Evolutionary conservation across 2,797 vertebrate species (phyloP).

Genomic region (Alosa sapidissima): DNA sequence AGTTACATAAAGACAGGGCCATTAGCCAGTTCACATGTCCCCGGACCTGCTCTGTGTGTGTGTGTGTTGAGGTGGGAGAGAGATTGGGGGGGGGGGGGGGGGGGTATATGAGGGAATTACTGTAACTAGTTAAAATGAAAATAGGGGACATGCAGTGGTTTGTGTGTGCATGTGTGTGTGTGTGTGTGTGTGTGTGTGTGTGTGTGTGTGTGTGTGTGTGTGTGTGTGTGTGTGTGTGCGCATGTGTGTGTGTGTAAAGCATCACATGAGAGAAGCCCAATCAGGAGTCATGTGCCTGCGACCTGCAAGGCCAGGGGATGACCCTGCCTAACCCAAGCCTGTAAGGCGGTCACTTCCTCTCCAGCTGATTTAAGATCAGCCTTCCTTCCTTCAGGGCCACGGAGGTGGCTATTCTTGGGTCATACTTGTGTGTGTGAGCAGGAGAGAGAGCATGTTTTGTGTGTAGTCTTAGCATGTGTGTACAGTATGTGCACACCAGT

Average conservation of each 20-base stretch:
- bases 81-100: neutral
- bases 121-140: too few relatives aligned
- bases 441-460: neutral
- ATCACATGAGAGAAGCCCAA: constrained; percentile 66
- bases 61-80: constrained; percentile 1
- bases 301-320: neutral
- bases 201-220: neutral
- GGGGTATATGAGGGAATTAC: neutral
- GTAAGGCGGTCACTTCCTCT: constrained; percentile 26
- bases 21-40: neutral
- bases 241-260: neutral
- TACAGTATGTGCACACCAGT: neutral
- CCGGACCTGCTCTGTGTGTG: neutral
- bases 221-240: neutral
- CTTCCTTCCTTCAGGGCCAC: constrained; percentile 12
- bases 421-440: neutral
- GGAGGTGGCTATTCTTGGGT: constrained; percentile 7
- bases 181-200: neutral
- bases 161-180: constrained; percentile 35
- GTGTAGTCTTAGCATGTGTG: neutral
- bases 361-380: constrained; percentile 9
- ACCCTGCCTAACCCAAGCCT: constrained; percentile 26
- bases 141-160: too few relatives aligned
- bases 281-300: constrained; percentile 61
- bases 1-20: neutral